phyloP scores from a whole-genome alignment of 2,797 vertebrate genomes.

The Melanogrammus aeglefinus region DNA sequence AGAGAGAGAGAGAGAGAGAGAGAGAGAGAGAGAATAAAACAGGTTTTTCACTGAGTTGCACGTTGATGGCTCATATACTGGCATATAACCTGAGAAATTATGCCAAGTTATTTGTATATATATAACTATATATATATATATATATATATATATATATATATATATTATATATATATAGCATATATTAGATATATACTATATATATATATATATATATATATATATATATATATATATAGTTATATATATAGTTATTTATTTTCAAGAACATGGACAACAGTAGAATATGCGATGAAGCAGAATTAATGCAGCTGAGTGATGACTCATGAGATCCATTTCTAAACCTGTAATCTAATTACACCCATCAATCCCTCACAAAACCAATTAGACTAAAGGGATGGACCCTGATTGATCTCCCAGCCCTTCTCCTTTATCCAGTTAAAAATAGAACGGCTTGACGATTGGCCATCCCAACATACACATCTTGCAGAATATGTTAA shows the following conservation, averaged over 20 bases:
- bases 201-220: too few species aligned
- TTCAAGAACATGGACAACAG: not conserved
- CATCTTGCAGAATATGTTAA: not conserved
- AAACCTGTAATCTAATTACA: constrained; percentile 40
- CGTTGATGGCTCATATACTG: constrained; percentile 24
- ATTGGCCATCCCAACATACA: constrained; percentile 34
- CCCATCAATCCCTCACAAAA: constrained; percentile 48
- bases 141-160: not conserved
- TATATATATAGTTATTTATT: not conserved
- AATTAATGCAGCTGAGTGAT: constrained; percentile 17
- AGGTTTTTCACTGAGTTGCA: constrained; percentile 33
- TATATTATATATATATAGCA: not conserved
- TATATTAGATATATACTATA: too few species aligned
- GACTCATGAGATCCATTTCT: constrained; percentile 19
- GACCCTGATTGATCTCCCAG: constrained; percentile 42
- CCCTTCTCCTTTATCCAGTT: constrained; percentile 41
- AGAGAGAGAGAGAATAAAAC: constrained; percentile 24
- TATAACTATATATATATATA: not conserved
- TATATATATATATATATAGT: not conserved
- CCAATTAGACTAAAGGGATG: constrained; percentile 46
- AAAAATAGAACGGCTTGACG: constrained; percentile 30
- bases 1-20: constrained; percentile 45
- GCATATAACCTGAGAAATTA: constrained; percentile 4
- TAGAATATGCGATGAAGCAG: constrained; percentile 11
- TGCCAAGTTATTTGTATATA: not conserved